Conservation (phyloP, 2,797 vertebrate genomes). For the Hephaestus fuliginosus region DNA sequence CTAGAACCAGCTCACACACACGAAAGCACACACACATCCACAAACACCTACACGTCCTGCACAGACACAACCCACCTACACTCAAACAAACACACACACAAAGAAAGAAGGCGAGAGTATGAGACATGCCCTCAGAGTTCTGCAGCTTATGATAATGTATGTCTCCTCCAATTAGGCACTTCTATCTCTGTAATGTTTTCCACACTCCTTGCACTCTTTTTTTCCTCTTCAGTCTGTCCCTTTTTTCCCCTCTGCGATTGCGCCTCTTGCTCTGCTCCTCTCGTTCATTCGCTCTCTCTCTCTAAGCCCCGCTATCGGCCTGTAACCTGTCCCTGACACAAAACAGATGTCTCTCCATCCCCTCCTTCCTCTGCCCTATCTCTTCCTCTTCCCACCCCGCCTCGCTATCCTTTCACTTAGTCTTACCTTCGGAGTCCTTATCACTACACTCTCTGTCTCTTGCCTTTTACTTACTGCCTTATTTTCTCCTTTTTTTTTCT, state of each 20-base stretch:
- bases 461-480: conserved; percentile 17
- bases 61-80: conserved; percentile 7
- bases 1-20: conserved; percentile 29
- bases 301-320: conserved; percentile 70
- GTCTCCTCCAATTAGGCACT: conserved; percentile 72
- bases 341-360: conserved; percentile 80
- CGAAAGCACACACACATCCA: conserved; percentile 8
- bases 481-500: conserved; percentile 10
- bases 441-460: conserved; percentile 20
- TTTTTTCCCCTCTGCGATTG: conserved; percentile 43
- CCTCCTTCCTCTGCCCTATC: conserved; percentile 64
- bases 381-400: conserved; percentile 60
- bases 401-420: conserved; percentile 44
- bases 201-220: conserved; percentile 45
- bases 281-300: conserved; percentile 42
- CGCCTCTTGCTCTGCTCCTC: conserved; percentile 36
- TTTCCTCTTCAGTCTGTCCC: conserved; percentile 43
- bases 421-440: conserved; percentile 52
- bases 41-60: background rate
- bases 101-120: background rate
- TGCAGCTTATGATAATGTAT: conserved; percentile 68
- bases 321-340: conserved; percentile 76
- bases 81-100: conserved; percentile 8
- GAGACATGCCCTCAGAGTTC: conserved; percentile 47
- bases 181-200: conserved; percentile 73